A percentile compares a stretch with the other conserved stretches of the same genome.
Evolutionary conservation across 2,888 invertebrate genomes (phyloP).

Genomic region (Allophyes oxyacanthae): DNA sequence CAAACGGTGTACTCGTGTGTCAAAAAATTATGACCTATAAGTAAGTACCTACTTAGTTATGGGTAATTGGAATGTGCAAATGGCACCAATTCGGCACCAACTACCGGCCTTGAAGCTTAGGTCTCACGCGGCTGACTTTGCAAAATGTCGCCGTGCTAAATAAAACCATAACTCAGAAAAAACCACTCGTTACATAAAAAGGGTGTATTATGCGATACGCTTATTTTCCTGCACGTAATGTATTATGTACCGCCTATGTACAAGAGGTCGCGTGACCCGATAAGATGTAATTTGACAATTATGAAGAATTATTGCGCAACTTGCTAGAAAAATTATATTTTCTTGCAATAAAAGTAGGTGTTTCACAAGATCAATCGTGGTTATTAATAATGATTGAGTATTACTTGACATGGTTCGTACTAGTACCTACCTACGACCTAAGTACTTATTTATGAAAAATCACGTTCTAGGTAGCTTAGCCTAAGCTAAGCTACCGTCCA

Average conservation of each 20-base stretch:
- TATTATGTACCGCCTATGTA: conserved; percentile 32
- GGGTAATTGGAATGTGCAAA: too few relatives aligned
- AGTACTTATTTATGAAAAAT: conserved; percentile 14
- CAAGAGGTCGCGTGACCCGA: conserved; percentile 59
- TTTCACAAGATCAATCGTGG: conserved; percentile 35
- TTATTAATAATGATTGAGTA: conserved; percentile 49
- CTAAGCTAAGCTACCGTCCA: background rate
- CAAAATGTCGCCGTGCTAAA: background rate
- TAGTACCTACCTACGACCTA: conserved; percentile 1
- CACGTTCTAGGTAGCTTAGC: background rate
- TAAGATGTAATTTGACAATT: conserved; percentile 62
- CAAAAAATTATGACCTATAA: too few relatives aligned
- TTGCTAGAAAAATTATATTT: conserved; percentile 48
- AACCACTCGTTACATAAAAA: conserved; percentile 15
- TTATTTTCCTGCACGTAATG: conserved; percentile 29
- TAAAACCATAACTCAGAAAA: background rate
- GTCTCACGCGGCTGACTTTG: too few relatives aligned
- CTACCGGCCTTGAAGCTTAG: too few relatives aligned
- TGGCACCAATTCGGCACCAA: too few relatives aligned
- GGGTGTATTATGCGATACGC: conserved; percentile 25
- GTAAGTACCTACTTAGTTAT: too few relatives aligned
- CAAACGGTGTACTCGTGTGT: too few relatives aligned
- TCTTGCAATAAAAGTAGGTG: conserved; percentile 45
- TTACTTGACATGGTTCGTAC: conserved; percentile 38
- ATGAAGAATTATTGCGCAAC: conserved; percentile 57